A percentile compares a stretch with the other conserved stretches of the same genome.
Evolutionary conservation across 2,113 vertebrate species (phyloP).

Genomic region (Trichechus manatus): DNA sequence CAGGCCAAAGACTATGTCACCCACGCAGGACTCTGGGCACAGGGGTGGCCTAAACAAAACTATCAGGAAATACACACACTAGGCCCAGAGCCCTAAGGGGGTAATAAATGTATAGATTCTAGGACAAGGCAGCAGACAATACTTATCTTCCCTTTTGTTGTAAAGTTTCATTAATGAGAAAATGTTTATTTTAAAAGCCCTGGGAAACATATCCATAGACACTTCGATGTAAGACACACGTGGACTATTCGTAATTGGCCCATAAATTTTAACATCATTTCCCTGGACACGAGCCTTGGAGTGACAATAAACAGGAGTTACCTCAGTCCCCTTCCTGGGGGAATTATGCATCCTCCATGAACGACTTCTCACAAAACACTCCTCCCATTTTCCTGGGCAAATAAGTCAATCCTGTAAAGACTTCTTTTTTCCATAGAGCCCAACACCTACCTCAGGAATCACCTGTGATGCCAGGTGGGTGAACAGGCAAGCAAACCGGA

Average conservation of each 20-base stretch:
- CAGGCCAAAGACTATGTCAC: slow-evolving; percentile 47
- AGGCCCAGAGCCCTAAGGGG: not conserved
- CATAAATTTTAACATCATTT: slow-evolving; percentile 80
- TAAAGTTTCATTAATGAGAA: slow-evolving; percentile 85
- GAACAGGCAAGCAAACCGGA: slow-evolving; percentile 55
- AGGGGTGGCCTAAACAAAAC: not conserved
- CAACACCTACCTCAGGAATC: slow-evolving; percentile 71
- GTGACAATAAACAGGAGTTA: slow-evolving; percentile 81
- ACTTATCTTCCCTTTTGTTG: slow-evolving; percentile 85
- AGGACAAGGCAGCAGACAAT: slow-evolving; percentile 46
- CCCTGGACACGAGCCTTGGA: slow-evolving; percentile 77
- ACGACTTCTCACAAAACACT: slow-evolving; percentile 72
- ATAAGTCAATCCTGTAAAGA: slow-evolving; percentile 60
- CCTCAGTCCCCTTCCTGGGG: slow-evolving; percentile 76
- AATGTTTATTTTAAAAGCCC: slow-evolving; percentile 86
- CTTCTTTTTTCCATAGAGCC: slow-evolving; percentile 60
- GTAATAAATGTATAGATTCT: slow-evolving; percentile 60
- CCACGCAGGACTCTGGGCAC: slow-evolving; percentile 10
- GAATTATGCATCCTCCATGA: slow-evolving; percentile 67
- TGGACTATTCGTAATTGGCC: slow-evolving; percentile 76
- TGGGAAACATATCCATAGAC: slow-evolving; percentile 81
- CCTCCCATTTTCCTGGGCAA: slow-evolving; percentile 72
- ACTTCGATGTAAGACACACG: slow-evolving; percentile 74
- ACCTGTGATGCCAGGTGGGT: slow-evolving; percentile 69
- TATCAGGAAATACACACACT: slow-evolving; percentile 2